Evolutionary conservation across 2,113 vertebrate genomes (phyloP).

Genomic region (Petrocephalus zakoni): DNA sequence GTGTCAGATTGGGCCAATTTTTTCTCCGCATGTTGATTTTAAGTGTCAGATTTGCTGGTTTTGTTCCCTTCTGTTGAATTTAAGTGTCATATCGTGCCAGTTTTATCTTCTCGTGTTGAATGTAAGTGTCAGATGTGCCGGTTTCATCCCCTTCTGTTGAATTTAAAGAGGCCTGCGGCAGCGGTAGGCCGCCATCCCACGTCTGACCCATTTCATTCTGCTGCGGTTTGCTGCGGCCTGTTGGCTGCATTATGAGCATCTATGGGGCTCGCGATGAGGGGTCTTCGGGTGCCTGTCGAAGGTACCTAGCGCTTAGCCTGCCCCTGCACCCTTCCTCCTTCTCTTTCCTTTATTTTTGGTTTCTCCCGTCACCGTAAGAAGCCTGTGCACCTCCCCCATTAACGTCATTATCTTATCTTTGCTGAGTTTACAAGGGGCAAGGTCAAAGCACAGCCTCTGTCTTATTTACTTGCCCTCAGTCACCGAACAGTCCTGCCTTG

Average conservation of each 20-base stretch:
- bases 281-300: not conserved
- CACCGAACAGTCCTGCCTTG: not conserved
- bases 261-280: not conserved
- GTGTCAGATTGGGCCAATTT: not conserved
- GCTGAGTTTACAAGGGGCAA: constrained; percentile 31
- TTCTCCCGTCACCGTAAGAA: constrained; percentile 15
- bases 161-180: not conserved
- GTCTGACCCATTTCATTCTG: not conserved
- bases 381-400: constrained; percentile 38
- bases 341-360: not conserved
- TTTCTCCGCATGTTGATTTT: not conserved
- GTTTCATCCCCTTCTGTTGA: not conserved
- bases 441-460: constrained; percentile 23
- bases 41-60: constrained; percentile 1
- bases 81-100: not conserved
- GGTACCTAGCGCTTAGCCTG: not conserved
- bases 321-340: not conserved
- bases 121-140: not conserved
- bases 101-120: not conserved
- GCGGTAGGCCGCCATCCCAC: not conserved
- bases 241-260: not conserved
- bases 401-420: constrained; percentile 31
- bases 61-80: not conserved
- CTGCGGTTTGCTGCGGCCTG: not conserved
- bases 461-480: not conserved